Base-by-base conservation (phyloP, 2,888 invertebrate species). In the Craniophora ligustri region DNA sequence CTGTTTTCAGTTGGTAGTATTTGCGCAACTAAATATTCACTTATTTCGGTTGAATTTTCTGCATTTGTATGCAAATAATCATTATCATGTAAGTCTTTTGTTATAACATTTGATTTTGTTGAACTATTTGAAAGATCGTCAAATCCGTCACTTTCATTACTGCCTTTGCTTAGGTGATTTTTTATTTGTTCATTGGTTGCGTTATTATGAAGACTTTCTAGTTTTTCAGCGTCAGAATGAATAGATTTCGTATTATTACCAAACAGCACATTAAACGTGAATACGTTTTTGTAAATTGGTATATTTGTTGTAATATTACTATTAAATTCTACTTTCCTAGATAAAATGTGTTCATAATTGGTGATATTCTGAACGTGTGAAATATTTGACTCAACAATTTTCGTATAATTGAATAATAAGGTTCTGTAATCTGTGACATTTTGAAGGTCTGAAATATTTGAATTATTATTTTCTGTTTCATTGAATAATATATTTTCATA, bases 201-300 rank as follows among this genome's bases (percentile, higher is more conserved):
- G 10, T 6, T 14, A 0, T 4, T 13, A 18, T 21, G 2, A 39
- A 10, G 19, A 15, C 26, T 2, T 10, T 5, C n/a, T 5, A 2
- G n/a, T 14, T 26, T 14, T 5, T 6, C 16, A 14, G 13, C 18
- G 1, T 32, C 16, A 15, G 23, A 31, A 40, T 34, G 3, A n/a
- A 16, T 18, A 0, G 15, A 32, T 34, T 50, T 47, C 0, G 36
- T 48, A 45, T 50, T 18, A 6, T 67, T 45, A 18, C 23, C 31
- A 30, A 48, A 41, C 10, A 50, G 7, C 5, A 30, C 15, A 14
- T 30, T 42, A 6, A 26, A 14, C 7, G 28, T 31, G 6, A 26
- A 39, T 14, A 18, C 16, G 16, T 51, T 34, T 19, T 26, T 21
- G 8, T 38, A 3, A 3, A 15, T 14, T 0, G 40, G 8, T 2